Evolutionary conservation across 2,888 invertebrate genomes (phyloP), one percentile per base, ranked within the genome.

Genomic region (Pandemis cinnamomeana): DNA sequence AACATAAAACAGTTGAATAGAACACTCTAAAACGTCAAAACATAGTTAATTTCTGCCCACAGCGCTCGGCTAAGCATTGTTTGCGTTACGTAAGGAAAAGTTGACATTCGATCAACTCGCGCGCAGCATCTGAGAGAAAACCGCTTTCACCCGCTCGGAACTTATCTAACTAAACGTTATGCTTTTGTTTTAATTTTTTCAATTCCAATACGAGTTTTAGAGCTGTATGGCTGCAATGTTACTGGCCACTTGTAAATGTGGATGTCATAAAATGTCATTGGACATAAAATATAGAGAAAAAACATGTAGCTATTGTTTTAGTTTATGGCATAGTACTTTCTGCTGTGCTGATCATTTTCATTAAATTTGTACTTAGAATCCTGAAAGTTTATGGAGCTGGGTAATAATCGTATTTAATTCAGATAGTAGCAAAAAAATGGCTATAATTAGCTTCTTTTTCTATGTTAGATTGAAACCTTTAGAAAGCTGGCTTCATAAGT

Each of bases 71-170:
- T 69, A 73, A 66, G 60, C 48, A 64, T 72, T 72, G 68, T 72
- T 48, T 42, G 51, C 53, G 48, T 73, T 73, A 64, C 73, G 73
- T 69, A 73, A 73, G 73, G 64, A 73, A 72, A 73, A 73, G 71
- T 68, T 69, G 73, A 64, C 69, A 63, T 42, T 27, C 63, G 71
- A 71, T 73, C 74, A 68, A 67, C 67, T 67, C 58, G 58, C 67
- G 71, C 74, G 71, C 74, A 74, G 74, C 74, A 70, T 74, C 74
- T 67, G 62, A 61, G 73, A 66, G 71, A 74, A 74, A 73, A 73
- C 73, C 60, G 73, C 74, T 74, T 74, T 74, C 74, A 71, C 74
- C 44, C 8, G 74, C 60, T 72, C 58, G 58, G 60, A 48, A 48
- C 42, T 66, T 73, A 73, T 69, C 64, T 71, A 70, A 66, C 51